phyloP scores from a whole-genome alignment of 2,888 invertebrate species.

The Parnassius mnemosyne region DNA sequence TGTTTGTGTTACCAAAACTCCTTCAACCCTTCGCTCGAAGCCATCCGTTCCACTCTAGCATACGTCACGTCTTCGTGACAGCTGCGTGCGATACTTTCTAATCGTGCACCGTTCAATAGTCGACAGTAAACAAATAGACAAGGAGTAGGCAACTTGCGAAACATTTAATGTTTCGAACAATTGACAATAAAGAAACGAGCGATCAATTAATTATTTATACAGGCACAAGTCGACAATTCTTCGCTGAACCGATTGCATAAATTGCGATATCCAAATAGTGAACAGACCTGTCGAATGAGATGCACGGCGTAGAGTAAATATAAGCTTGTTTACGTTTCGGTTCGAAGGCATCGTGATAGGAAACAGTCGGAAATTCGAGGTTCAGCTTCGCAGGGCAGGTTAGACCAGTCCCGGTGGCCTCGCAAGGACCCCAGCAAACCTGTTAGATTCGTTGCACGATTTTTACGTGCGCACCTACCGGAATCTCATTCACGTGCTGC shows the following conservation, averaged over 20 bases:
- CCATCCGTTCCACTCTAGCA: slow-evolving; percentile 75
- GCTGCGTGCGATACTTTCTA: slow-evolving; percentile 75
- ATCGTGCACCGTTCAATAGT: slow-evolving; percentile 68
- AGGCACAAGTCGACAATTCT: slow-evolving; percentile 48
- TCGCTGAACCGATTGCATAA: slow-evolving; percentile 49
- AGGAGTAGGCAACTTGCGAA: slow-evolving; percentile 68
- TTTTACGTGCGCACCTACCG: slow-evolving; percentile 81
- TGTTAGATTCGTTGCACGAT: slow-evolving; percentile 81
- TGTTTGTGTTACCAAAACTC: slow-evolving; percentile 64
- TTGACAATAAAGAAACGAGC: slow-evolving; percentile 59
- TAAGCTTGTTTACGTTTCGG: slow-evolving; percentile 47
- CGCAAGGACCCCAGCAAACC: slow-evolving; percentile 80
- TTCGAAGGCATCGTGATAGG: slow-evolving; percentile 67
- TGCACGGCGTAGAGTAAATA: slow-evolving; percentile 41
- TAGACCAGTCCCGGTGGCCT: slow-evolving; percentile 80
- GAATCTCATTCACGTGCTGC: slow-evolving; percentile 77
- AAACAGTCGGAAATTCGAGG: slow-evolving; percentile 75
- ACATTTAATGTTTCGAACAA: slow-evolving; percentile 63
- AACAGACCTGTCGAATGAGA: slow-evolving; percentile 18
- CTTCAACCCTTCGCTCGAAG: slow-evolving; percentile 69
- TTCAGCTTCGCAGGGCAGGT: slow-evolving; percentile 77
- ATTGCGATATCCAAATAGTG: slow-evolving; percentile 31
- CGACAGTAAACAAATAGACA: slow-evolving; percentile 59
- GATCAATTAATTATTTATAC: slow-evolving; percentile 68
- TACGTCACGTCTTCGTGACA: slow-evolving; percentile 75